Evolutionary conservation across 2,797 vertebrate species (phyloP), one percentile per base, ranked within the genome.

Genomic region (Typhlichthys subterraneus): DNA sequence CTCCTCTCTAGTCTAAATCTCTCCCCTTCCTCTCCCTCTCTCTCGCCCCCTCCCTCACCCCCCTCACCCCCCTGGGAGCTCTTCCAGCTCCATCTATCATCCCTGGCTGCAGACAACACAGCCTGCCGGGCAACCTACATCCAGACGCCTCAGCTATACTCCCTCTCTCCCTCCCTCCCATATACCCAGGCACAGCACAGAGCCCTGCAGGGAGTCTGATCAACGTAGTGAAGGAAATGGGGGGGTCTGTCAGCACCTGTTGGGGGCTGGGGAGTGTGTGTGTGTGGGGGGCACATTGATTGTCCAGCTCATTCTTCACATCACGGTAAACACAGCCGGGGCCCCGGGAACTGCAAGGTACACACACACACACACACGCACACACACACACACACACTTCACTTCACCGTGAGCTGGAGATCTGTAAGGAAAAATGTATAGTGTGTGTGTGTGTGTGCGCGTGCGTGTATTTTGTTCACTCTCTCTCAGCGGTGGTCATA

Each of bases 51-150:
- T 19, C 12, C 45, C 11, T 15, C 38, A 87, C 80, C 15, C 15
- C 17, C 51, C 51, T 19, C 12, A n/a, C 11, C 93, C 91, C 77
- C 1, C 69, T 82, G 85, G 88, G 85, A 60, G 58, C 46, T 53
- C 80, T 90, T 93, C 92, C 90, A 94, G 91, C 80, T 84, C 85
- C 90, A 93, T 94, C 91, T 80, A 93, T 95, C 94, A 94, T 91
- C 84, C 73, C 80, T 69, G 73, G 83, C 87, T 87, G 84, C 92
- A 88, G 87, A 92, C 91, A 94, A 92, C 89, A 91, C 90, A 88
- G 89, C 91, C 91, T 94, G 92, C 95, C 79, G 84, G 84, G 92
- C 94, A 95, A 94, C 94, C 88, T 87, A 84, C 82, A 90, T 90
- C 81, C 57, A 73, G 76, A 75, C 72, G 85, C 84, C 84, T 85